These are phyloP conservation scores for Smutsia gigantea DNA, from an alignment of 2,797 vertebrate genomes.

Conservation along the genomic window DNA sequence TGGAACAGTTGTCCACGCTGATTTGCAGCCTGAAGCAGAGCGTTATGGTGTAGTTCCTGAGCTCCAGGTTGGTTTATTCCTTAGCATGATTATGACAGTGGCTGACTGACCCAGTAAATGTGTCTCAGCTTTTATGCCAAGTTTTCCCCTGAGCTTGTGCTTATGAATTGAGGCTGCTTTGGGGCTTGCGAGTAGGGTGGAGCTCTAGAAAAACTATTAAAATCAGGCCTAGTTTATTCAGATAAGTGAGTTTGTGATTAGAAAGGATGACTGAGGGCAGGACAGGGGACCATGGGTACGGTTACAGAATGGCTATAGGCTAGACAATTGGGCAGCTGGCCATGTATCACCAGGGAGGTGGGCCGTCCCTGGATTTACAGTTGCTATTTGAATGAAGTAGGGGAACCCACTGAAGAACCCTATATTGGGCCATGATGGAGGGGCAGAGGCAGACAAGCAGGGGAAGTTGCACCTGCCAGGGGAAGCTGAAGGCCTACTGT, in stretches of 20 bases:
- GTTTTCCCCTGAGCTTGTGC: neutral
- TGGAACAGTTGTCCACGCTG: neutral
- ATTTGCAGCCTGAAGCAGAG: neutral
- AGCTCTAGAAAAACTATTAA: neutral
- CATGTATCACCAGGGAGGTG: neutral
- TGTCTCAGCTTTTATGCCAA: neutral
- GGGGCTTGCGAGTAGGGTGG: neutral
- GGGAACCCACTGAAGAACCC: neutral
- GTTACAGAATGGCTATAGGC: neutral
- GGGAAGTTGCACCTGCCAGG: neutral
- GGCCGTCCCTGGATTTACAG: neutral
- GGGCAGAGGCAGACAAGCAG: neutral
- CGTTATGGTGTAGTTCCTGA: neutral
- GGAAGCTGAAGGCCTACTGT: neutral
- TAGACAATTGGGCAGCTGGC: neutral
- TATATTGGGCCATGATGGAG: neutral
- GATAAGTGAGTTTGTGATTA: neutral
- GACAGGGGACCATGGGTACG: neutral
- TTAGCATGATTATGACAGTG: neutral
- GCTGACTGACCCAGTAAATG: neutral
- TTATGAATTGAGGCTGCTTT: slow-evolving; percentile 12
- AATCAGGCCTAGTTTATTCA: neutral
- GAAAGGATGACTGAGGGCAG: neutral
- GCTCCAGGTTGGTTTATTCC: neutral
- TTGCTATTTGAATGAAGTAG: neutral